Evolutionary conservation across 1,140 invertebrate genomes (phyloP).

Genomic region (Ceratosolen solmsi): DNA sequence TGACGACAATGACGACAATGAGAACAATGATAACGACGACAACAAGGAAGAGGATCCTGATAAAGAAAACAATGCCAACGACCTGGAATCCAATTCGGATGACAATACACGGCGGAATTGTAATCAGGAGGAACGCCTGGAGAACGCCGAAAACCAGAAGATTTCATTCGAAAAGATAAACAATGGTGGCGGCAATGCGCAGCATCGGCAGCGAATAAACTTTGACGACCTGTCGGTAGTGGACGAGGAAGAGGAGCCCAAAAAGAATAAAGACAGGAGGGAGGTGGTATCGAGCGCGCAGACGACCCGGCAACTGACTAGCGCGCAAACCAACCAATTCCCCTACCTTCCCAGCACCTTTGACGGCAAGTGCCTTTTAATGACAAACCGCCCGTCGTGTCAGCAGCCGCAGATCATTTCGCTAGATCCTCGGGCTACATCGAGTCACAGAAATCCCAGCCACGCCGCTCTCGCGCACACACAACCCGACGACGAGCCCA

Average conservation of each 20-base stretch:
- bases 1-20: slow-evolving; percentile 61
- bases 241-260: slow-evolving; percentile 79
- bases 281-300: background rate
- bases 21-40: slow-evolving; percentile 63
- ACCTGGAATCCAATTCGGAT: slow-evolving; percentile 61
- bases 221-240: slow-evolving; percentile 85
- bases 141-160: slow-evolving; percentile 68
- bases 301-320: background rate
- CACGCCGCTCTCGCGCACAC: background rate
- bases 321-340: background rate
- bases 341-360: slow-evolving; percentile 1
- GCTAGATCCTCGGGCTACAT: no score
- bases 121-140: slow-evolving; percentile 62
- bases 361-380: slow-evolving; percentile 34
- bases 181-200: slow-evolving; percentile 12
- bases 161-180: slow-evolving; percentile 64
- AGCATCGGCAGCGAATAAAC: slow-evolving; percentile 73
- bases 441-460: background rate
- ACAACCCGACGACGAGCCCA: background rate
- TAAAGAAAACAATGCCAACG: slow-evolving; percentile 46
- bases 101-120: slow-evolving; percentile 57
- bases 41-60: slow-evolving; percentile 51
- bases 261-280: slow-evolving; percentile 61
- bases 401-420: background rate
- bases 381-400: slow-evolving; percentile 54